These are phyloP conservation scores for Nyctalus aviator DNA, from an alignment of 2,797 vertebrate species.

Conservation along the genomic window DNA sequence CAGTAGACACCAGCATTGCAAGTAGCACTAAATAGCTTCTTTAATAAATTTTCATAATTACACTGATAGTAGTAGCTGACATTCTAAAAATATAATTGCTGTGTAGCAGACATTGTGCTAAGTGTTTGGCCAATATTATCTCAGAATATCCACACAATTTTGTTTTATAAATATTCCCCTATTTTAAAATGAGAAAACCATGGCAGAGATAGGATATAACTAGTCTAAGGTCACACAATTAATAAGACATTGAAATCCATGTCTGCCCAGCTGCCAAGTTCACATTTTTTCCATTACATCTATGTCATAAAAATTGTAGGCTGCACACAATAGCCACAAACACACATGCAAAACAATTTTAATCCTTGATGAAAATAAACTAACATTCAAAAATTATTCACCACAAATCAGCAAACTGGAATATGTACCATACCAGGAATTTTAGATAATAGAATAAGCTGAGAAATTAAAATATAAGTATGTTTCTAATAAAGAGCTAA, in stretches of 20 bases:
- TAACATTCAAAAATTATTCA: constrained; percentile 44
- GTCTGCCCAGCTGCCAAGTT: background rate
- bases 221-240: background rate
- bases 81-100: background rate
- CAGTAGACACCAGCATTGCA: background rate
- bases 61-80: background rate
- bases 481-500: constrained; percentile 40
- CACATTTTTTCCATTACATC: background rate
- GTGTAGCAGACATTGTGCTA: background rate
- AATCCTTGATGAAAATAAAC: constrained; percentile 5
- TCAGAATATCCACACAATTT: background rate
- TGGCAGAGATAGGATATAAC: background rate
- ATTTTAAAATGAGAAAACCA: background rate
- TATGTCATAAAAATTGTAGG: background rate
- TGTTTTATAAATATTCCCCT: background rate
- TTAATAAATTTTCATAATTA: background rate
- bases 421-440: constrained; percentile 1
- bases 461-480: constrained; percentile 7
- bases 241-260: background rate
- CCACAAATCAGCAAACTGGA: background rate
- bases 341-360: background rate
- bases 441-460: constrained; percentile 13
- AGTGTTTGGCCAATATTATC: background rate
- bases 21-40: background rate
- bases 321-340: background rate